Conservation (phyloP, 2,113 vertebrate genomes). For the Sylvia atricapilla region DNA sequence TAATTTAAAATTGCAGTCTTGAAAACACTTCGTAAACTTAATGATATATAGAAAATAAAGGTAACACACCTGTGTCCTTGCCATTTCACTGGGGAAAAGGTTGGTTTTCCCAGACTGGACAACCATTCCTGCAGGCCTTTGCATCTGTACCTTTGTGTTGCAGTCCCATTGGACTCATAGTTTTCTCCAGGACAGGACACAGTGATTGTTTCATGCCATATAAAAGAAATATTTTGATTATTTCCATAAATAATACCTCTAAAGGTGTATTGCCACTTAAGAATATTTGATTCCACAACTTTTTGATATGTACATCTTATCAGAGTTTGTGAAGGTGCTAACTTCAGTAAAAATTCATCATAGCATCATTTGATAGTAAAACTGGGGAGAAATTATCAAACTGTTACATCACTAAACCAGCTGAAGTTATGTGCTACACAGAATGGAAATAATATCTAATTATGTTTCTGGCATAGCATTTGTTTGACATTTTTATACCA, state of each 20-base stretch:
- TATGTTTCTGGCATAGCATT: slow-evolving; percentile 13
- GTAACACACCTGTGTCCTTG: background rate
- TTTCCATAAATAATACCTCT: background rate
- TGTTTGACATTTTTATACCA: slow-evolving; percentile 27
- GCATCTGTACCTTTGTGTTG: background rate
- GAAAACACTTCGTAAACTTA: background rate
- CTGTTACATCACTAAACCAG: background rate
- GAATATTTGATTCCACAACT: background rate
- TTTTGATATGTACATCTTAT: background rate
- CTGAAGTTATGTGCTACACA: background rate
- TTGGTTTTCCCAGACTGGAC: background rate
- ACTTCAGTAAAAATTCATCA: background rate
- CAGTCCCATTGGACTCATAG: background rate
- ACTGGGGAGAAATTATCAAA: background rate
- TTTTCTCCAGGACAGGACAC: background rate
- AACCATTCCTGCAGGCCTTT: background rate
- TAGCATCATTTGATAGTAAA: slow-evolving; percentile 3
- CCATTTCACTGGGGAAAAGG: background rate
- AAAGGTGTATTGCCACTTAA: background rate
- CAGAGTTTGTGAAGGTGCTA: background rate
- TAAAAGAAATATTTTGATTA: slow-evolving; percentile 5
- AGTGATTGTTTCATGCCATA: background rate
- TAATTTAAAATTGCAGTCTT: background rate
- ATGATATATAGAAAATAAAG: background rate
- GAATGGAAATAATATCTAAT: slow-evolving; percentile 12